Evolutionary conservation across 2,113 vertebrate genomes (phyloP), one percentile per base, ranked within the genome.

Genomic region (Barbus barbus): DNA sequence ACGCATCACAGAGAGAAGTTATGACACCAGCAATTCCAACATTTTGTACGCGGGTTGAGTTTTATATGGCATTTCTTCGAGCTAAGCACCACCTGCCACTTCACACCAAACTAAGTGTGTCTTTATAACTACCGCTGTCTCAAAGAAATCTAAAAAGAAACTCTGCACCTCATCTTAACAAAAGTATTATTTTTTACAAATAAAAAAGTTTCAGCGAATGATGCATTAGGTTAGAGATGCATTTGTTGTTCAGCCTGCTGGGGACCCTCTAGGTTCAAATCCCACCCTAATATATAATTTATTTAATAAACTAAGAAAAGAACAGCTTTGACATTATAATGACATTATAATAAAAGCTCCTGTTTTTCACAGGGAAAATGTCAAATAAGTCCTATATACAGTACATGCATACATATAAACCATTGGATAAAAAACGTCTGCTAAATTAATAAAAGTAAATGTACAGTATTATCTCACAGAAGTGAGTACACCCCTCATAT

Each of bases 71-170:
- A 31, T 72, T 82, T 72, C 51, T 20, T 41, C 2, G 6, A 53
- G 48, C 80, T 48, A 24, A 46, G 5, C 41, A 2, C 36, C 18
- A 60, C 6, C 41, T 24, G 9, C 9, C 1, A 26, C 33, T 20
- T 53, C 28, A n/a, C 48, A 73, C 31, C 13, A 82, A 58, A 58
- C 65, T 56, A 51, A 4, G 20, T 18, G 63, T 41, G 71, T 80
- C 77, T 46, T 31, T 48, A 69, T 56, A 51, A 38, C 56, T 60
- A 60, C 48, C 38, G 48, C 63, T 81, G 76, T 84, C 76, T 58
- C 20, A 53, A 74, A 83, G 78, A 89, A 72, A 79, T 81, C 58
- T 22, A 73, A 84, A 81, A 67, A 84, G 82, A 84, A 87, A 86
- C 74, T 77, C 44, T 77, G 80, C 86, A 78, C 67, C 73, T 80